Evolutionary conservation across 2,113 vertebrate species (phyloP), one percentile per base, ranked within the genome.

Genomic region (Scomber colias): DNA sequence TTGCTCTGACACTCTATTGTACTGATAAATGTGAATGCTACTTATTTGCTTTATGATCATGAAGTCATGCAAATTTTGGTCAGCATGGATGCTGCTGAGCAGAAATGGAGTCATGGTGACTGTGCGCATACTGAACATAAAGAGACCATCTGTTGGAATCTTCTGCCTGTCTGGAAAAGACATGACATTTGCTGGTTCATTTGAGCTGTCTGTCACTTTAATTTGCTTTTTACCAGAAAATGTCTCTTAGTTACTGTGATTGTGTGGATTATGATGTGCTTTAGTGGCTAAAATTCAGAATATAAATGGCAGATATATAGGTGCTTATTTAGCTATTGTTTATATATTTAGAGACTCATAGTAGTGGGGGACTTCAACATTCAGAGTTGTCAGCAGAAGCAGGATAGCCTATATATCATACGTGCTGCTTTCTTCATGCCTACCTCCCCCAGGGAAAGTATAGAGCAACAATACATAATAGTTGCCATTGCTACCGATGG

Each of bases 181-280:
- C 81, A 65, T 31, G 79, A 87, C 86, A 89, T 89, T 92, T 89
- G 30, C 83, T 75, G 87, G 63, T 82, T 90, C 88, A 85, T 90
- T 89, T 89, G 60, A 86, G 81, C 84, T 87, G 89, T 65, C 90
- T 72, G 59, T 92, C 87, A 90, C 59, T 82, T 85, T 63, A 31
- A 71, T 72, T 82, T 51, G n/a, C 62, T 48, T 77, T 79, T 78
- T 67, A 69, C 48, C n/a, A 14, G 24, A 27, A 27, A 27, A 27
- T 27, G 24, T 84, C 35, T 64, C 54, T 74, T 62, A 31, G 35
- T 79, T 31, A 3, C 65, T 85, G 71, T 67, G 55, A 79, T 79
- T n/a, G 54, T 59, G 50, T 59, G 54, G 59, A 59, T 71, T 81
- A 61, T 55, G 10, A 73, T 75, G 50, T 24, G 50, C 56, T 79